phyloP scores from a whole-genome alignment of 1,140 invertebrate genomes.

The Stegodyphus mimosarum region DNA sequence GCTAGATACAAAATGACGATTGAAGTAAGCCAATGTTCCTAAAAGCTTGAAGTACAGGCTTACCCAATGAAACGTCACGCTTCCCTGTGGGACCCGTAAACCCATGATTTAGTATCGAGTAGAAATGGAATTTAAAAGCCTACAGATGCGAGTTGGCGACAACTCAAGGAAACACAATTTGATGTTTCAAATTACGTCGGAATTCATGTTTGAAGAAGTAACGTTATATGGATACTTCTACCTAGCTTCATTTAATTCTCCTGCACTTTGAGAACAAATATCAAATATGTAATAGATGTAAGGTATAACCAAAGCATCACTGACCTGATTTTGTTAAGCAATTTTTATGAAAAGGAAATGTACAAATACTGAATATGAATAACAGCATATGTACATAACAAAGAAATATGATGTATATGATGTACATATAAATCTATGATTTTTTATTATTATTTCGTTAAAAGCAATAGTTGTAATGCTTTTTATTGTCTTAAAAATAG shows the following conservation, averaged over 20 bases:
- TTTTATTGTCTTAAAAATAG: too few species aligned
- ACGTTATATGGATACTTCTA: conserved; percentile 17
- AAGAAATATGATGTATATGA: too few species aligned
- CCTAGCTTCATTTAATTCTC: conserved; percentile 37
- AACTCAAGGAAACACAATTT: not conserved
- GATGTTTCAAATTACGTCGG: conserved; percentile 2
- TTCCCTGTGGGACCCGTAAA: conserved; percentile 41
- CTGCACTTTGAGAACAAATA: conserved; percentile 17
- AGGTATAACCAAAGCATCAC: too few species aligned
- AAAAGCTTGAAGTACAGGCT: conserved; percentile 26
- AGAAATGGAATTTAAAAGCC: conserved; percentile 39
- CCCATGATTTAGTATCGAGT: conserved; percentile 41
- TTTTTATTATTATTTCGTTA: too few species aligned
- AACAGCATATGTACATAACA: too few species aligned
- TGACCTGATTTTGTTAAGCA: too few species aligned
- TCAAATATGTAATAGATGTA: not conserved
- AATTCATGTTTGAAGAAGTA: conserved; percentile 33
- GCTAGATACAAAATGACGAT: conserved; percentile 30
- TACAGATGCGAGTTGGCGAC: conserved; percentile 10
- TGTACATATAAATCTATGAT: too few species aligned
- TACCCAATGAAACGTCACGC: conserved; percentile 16
- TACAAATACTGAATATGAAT: too few species aligned
- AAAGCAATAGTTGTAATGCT: too few species aligned
- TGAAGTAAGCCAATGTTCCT: conserved; percentile 45
- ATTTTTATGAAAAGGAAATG: too few species aligned